These are phyloP conservation scores for Girardia tigrina DNA, from an alignment of 2,888 invertebrate genomes.

Conservation along the genomic window DNA sequence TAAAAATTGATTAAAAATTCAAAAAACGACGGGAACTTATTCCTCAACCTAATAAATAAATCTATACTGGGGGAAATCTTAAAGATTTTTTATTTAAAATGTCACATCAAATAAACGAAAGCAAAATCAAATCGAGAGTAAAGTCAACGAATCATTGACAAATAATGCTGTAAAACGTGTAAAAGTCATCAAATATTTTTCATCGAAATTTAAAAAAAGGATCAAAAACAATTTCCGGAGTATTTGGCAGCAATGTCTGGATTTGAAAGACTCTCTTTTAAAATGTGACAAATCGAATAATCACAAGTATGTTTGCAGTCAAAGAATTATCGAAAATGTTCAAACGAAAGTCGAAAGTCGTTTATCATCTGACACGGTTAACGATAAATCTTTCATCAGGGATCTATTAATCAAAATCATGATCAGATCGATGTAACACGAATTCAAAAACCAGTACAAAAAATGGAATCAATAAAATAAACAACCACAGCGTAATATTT, in stretches of 20 bases:
- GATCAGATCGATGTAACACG: no score
- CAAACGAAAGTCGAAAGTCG: conserved; percentile 16
- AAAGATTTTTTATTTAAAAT: conserved; percentile 7
- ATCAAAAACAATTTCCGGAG: background rate
- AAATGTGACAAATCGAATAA: background rate
- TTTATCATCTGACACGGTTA: background rate
- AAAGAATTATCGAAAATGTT: background rate
- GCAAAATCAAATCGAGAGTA: background rate
- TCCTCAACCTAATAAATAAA: no score
- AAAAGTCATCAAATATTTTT: background rate
- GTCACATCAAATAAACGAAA: background rate
- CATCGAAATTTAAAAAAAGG: background rate
- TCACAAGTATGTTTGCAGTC: background rate
- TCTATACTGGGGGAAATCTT: background rate
- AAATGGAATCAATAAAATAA: conserved; percentile 12
- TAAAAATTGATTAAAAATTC: no score
- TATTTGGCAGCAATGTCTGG: background rate
- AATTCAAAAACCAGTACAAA: background rate
- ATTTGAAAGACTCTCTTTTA: background rate
- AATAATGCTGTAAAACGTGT: background rate
- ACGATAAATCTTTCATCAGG: background rate
- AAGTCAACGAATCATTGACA: background rate
- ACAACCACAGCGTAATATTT: no score
- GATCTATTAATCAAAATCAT: background rate
- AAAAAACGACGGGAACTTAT: no score